These are phyloP conservation scores for Tokudaia tokunoshimensis DNA, from an alignment of 2,797 vertebrate species.

Conservation along the genomic window DNA sequence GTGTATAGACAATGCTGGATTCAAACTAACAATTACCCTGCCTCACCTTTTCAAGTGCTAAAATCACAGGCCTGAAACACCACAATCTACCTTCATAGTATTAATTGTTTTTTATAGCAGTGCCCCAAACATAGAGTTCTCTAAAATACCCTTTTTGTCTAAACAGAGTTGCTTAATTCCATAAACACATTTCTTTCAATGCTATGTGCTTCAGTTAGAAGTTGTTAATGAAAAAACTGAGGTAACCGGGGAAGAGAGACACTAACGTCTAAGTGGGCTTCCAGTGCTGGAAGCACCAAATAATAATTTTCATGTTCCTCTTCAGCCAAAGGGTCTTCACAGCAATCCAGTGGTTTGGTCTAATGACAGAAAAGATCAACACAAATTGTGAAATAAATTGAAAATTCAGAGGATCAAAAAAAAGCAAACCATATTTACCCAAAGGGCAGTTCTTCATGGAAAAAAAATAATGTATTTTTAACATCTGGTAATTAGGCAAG, in stretches of 20 bases:
- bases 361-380: conserved; percentile 83
- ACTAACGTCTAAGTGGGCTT: conserved; percentile 94
- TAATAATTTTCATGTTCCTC: conserved; percentile 88
- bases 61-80: background rate
- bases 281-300: conserved; percentile 92
- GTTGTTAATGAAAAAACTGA: conserved; percentile 29
- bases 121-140: conserved; percentile 36
- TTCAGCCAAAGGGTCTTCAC: conserved; percentile 71
- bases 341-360: conserved; percentile 81
- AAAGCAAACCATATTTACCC: conserved; percentile 50
- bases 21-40: background rate
- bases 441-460: conserved; percentile 22
- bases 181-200: conserved; percentile 26
- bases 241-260: conserved; percentile 51
- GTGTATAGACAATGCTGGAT: background rate
- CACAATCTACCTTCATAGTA: background rate
- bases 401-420: conserved; percentile 50
- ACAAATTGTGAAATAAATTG: conserved; percentile 57
- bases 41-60: background rate
- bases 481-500: conserved; percentile 46
- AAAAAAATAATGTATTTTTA: conserved; percentile 57
- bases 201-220: conserved; percentile 52
- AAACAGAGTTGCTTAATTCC: background rate
- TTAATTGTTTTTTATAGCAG: background rate
- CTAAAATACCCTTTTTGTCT: conserved; percentile 28